These are phyloP conservation scores for Cyaniris semiargus DNA, from an alignment of 2,888 invertebrate genomes.

Conservation along the genomic window DNA sequence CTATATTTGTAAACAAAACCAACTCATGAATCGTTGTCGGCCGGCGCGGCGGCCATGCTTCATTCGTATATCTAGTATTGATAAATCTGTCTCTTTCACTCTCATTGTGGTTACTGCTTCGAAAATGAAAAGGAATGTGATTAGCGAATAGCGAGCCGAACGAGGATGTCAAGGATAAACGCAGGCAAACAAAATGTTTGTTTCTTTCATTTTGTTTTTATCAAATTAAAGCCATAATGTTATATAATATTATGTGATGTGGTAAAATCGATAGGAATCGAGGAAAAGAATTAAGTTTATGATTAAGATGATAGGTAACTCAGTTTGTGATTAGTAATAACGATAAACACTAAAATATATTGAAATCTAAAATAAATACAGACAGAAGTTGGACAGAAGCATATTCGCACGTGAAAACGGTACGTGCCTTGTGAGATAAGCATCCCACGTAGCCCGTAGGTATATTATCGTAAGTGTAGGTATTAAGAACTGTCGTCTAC, in stretches of 20 bases:
- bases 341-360: background rate
- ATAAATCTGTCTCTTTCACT: conserved; percentile 10
- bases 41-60: conserved; percentile 14
- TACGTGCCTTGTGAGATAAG: conserved; percentile 6
- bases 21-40: conserved; percentile 17
- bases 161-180: background rate
- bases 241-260: background rate
- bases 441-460: background rate
- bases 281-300: no score
- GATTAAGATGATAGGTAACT: no score
- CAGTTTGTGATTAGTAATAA: no score
- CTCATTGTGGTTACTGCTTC: background rate
- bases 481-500: background rate
- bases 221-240: background rate
- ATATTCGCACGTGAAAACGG: background rate
- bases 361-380: background rate
- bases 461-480: conserved; percentile 11
- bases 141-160: background rate
- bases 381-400: background rate
- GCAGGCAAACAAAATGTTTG: background rate
- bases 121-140: background rate
- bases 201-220: background rate
- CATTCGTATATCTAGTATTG: conserved; percentile 18
- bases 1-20: conserved; percentile 24
- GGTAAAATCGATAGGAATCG: no score